Evolutionary conservation across 2,888 invertebrate genomes (phyloP).

Genomic region (Leptinotarsa juncta): DNA sequence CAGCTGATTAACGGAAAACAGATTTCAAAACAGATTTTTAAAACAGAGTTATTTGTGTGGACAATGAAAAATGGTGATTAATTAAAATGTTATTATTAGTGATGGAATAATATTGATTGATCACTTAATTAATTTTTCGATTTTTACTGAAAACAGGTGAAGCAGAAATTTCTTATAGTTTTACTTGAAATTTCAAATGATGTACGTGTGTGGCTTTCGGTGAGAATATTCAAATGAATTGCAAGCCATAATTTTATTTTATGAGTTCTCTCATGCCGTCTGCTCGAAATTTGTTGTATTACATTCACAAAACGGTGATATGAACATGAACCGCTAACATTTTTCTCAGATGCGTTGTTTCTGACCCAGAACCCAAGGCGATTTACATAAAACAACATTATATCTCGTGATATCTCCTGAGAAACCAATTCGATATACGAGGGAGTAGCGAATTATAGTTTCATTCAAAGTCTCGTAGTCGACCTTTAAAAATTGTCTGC

Average conservation of each 20-base stretch:
- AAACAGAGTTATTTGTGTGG: too few relatives aligned
- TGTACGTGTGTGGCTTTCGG: too few relatives aligned
- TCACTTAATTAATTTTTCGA: too few relatives aligned
- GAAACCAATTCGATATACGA: constrained; percentile 2
- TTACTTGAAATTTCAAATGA: too few relatives aligned
- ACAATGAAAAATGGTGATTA: too few relatives aligned
- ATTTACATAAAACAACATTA: constrained; percentile 31
- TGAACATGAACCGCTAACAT: constrained; percentile 15
- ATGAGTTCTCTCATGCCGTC: neutral
- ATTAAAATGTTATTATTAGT: too few relatives aligned
- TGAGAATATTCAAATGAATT: neutral
- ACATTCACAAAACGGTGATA: constrained; percentile 5
- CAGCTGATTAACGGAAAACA: too few relatives aligned
- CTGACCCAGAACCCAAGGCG: constrained; percentile 42
- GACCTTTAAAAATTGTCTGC: too few relatives aligned
- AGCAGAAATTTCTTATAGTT: too few relatives aligned
- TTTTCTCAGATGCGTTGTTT: constrained; percentile 28
- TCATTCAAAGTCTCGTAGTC: neutral
- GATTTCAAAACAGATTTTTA: too few relatives aligned
- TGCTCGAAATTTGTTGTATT: neutral
- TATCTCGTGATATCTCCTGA: constrained; percentile 12
- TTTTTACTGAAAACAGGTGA: too few relatives aligned
- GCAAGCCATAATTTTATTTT: neutral
- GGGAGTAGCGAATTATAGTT: neutral
- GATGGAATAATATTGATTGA: too few relatives aligned